Evolutionary conservation across 2,113 vertebrate species (phyloP).

Genomic region (Hemiprocne comata): DNA sequence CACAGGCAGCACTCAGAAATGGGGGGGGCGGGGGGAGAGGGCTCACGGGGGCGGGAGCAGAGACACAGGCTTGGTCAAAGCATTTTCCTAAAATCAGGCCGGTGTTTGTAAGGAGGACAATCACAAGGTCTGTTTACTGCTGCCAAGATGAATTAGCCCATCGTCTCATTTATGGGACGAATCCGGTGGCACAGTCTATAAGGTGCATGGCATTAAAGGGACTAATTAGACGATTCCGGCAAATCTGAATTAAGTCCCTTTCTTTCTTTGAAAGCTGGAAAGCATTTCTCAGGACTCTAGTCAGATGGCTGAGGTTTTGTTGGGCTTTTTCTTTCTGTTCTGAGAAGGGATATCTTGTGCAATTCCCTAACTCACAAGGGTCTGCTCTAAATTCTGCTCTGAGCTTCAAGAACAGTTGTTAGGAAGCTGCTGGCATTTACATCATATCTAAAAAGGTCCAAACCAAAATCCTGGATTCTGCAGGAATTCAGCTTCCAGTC

Average conservation of each 20-base stretch:
- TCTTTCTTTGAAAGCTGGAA: conserved; percentile 51
- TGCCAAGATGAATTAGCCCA: conserved; percentile 67
- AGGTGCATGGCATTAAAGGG: conserved; percentile 52
- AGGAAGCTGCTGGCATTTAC: conserved; percentile 51
- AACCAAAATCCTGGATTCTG: conserved; percentile 25
- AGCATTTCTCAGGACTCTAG: conserved; percentile 39
- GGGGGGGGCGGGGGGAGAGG: neutral
- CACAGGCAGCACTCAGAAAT: conserved; percentile 48
- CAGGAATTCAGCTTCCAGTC: conserved; percentile 33
- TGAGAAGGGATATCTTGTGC: conserved; percentile 42
- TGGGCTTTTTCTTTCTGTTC: neutral
- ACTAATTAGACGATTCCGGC: conserved; percentile 64
- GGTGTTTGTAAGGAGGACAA: conserved; percentile 53
- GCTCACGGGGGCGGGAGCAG: neutral
- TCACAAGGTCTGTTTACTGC: conserved; percentile 55
- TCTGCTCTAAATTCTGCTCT: conserved; percentile 21
- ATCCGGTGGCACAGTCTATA: conserved; percentile 47
- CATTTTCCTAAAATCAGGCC: conserved; percentile 43
- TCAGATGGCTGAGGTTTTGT: conserved; percentile 48
- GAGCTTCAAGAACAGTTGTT: conserved; percentile 50
- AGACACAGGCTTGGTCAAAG: neutral
- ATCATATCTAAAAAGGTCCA: conserved; percentile 36
- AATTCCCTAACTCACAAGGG: conserved; percentile 17
- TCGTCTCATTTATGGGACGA: conserved; percentile 54
- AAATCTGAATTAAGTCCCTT: conserved; percentile 60